A percentile compares a stretch with the other conserved stretches of the same genome.
phyloP scores from a whole-genome alignment of 2,113 vertebrate genomes.

The Sula dactylatra region DNA sequence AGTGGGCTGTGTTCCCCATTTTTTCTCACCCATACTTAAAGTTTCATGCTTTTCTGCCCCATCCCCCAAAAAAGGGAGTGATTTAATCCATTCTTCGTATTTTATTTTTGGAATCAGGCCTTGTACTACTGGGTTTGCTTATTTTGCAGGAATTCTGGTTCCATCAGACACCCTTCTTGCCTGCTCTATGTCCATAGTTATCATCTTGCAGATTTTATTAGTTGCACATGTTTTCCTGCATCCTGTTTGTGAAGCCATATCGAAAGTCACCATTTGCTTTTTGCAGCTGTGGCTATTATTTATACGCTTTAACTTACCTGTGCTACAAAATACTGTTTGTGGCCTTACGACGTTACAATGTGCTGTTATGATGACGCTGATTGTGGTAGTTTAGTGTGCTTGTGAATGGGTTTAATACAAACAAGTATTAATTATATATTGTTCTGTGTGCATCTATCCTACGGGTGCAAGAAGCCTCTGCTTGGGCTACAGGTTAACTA shows the following conservation, averaged over 20 bases:
- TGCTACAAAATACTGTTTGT: not conserved
- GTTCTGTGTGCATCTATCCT: not conserved
- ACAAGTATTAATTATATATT: not conserved
- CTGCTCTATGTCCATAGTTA: accelerated
- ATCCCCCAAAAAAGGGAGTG: not conserved
- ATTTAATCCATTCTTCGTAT: not conserved
- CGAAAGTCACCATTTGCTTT: not conserved
- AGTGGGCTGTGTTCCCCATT: not conserved
- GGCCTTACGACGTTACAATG: not conserved
- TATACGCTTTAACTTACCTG: not conserved
- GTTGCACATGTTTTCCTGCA: not conserved
- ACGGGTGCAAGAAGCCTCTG: not conserved
- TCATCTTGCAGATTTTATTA: not conserved
- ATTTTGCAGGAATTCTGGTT: not conserved
- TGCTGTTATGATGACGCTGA: not conserved
- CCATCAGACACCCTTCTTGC: not conserved
- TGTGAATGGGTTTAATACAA: not conserved
- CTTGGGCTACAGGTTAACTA: not conserved
- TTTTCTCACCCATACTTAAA: not conserved
- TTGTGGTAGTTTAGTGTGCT: not conserved
- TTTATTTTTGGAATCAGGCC: not conserved
- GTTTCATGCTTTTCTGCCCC: not conserved
- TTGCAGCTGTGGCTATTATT: not conserved
- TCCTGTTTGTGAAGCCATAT: not conserved
- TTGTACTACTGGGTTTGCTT: not conserved